Conservation (phyloP, 2,113 vertebrate species). For the Cryptotis parvus region DNA sequence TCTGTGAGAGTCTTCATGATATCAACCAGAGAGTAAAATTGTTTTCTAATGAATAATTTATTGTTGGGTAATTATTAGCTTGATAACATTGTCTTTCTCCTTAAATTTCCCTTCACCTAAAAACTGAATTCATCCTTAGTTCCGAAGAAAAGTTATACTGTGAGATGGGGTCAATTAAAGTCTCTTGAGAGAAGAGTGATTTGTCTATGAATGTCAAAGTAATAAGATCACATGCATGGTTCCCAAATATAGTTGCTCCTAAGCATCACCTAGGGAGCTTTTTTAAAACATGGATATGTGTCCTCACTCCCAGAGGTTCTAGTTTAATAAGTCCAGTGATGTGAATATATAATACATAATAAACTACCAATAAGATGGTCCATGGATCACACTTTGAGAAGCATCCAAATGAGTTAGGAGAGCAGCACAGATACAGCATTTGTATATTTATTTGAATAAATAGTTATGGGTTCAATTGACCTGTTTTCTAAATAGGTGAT, state of each 20-base stretch:
- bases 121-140: background rate
- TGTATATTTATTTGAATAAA: slow-evolving; percentile 50
- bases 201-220: background rate
- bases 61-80: background rate
- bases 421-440: background rate
- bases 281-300: background rate
- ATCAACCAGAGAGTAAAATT: background rate
- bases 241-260: background rate
- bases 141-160: background rate
- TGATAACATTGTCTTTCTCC: slow-evolving; percentile 13
- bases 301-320: background rate
- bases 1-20: background rate
- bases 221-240: background rate
- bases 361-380: background rate
- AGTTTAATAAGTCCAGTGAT: background rate
- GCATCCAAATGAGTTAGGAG: background rate
- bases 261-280: background rate
- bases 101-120: background rate
- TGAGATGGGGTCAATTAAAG: background rate
- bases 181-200: background rate
- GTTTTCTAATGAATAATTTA: background rate
- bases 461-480: slow-evolving; percentile 50
- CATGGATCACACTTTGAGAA: slow-evolving; percentile 15
- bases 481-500: slow-evolving; percentile 54
- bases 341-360: background rate